phyloP scores from a whole-genome alignment of 2,888 invertebrate species.

The Laothoe populi region DNA sequence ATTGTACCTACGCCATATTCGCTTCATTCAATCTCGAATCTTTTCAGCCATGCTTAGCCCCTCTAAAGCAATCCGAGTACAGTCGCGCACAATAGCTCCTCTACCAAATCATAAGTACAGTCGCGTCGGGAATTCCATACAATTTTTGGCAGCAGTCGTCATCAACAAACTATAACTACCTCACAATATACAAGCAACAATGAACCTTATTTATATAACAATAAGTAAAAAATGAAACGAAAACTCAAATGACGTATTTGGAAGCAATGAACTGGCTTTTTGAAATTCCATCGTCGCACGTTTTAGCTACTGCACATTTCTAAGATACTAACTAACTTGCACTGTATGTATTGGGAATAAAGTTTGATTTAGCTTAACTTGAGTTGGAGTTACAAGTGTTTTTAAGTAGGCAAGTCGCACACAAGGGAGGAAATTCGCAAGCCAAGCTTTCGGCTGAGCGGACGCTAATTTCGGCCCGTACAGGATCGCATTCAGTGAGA shows the following conservation, averaged over 20 bases:
- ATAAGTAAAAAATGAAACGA: conserved; percentile 48
- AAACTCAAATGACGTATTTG: conserved; percentile 54
- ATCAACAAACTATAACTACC: conserved; percentile 65
- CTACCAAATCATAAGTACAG: conserved; percentile 73
- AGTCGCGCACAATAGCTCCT: conserved; percentile 48
- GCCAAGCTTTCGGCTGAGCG: conserved; percentile 75
- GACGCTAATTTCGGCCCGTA: conserved; percentile 79
- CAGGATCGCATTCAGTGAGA: conserved; percentile 44
- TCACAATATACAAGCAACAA: conserved; percentile 44
- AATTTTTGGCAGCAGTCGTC: conserved; percentile 83
- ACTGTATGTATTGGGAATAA: conserved; percentile 54
- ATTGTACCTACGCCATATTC: too few species aligned
- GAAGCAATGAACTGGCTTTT: conserved; percentile 75
- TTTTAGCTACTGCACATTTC: conserved; percentile 67
- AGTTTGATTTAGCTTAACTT: conserved; percentile 55
- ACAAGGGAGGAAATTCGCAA: conserved; percentile 75
- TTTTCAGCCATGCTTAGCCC: not conserved
- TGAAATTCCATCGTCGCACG: conserved; percentile 81
- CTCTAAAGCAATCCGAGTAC: conserved; percentile 25
- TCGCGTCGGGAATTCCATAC: conserved; percentile 79
- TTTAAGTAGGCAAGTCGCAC: conserved; percentile 34
- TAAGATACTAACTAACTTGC: conserved; percentile 50
- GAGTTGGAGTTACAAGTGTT: conserved; percentile 36
- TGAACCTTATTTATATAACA: conserved; percentile 51
- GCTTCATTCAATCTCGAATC: conserved; percentile 30